Evolutionary conservation across 2,797 vertebrate species (phyloP), one percentile per base, ranked within the genome.

Genomic region (Onychomys arenicola): DNA sequence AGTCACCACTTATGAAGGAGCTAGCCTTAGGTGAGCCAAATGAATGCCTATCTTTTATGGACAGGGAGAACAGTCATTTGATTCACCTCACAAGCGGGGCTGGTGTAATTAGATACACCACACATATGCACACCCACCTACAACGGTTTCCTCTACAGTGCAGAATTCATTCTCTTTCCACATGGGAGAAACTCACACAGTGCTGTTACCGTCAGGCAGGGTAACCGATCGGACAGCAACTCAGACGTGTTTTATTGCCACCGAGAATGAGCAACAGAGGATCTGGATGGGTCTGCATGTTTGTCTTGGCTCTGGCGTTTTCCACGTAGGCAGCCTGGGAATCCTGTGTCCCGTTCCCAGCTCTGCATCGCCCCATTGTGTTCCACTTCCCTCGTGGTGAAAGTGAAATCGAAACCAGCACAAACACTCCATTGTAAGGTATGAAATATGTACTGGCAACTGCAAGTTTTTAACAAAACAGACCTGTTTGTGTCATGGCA

Each of bases 331-430:
- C 95, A 89, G 91, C 75, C 91, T 92, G 96, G 96, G 97, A 97
- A 97, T 96, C 97, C 91, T 95, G 93, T 78, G 95, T 96, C 90
- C 96, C 94, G 97, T 97, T 96, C 92, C 97, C 97, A 96, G 97
- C 89, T 80, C 78, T 90, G 97, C 92, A 81, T 91, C 65, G 95
- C 71, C 90, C 92, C 97, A 96, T 97, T 97, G 97, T 97, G 91
- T 75, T 67, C 93, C 57, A 94, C 85, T 97, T 97, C 95, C 98
- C 96, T 95, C 88, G 59, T 73, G 92, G 86, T 40, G 91, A 98
- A 98, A 98, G 95, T 89, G 98, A 98, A 98, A 97, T 96, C 32
- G 98, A 98, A 98, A 97, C 89, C 55, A 2, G 85, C 91, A 98
- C 97, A 98, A 96, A 97, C 88, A 63, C 87, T 75, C 93, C 98